Conservation (phyloP, 1,140 invertebrate genomes). For the Cepaea nemoralis region DNA sequence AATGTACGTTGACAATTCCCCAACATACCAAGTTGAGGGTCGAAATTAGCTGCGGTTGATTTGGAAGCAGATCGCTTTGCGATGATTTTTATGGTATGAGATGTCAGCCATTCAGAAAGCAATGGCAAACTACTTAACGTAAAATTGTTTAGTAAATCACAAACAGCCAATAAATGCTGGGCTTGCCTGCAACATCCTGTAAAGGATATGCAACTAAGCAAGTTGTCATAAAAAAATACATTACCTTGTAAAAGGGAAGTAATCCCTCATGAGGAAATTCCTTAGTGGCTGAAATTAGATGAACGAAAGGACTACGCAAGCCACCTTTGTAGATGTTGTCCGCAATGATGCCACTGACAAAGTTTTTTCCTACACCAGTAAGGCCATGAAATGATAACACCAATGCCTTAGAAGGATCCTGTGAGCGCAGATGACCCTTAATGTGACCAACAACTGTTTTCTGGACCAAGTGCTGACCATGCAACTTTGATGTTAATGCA, state of each 20-base stretch:
- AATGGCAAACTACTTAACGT: no score
- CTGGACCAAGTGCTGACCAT: conserved; percentile 64
- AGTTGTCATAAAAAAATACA: no score
- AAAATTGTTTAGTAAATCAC: no score
- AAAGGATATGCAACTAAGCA: no score
- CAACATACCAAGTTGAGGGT: no score
- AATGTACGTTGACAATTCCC: no score
- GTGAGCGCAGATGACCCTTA: conserved; percentile 49
- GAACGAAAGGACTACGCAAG: conserved; percentile 83
- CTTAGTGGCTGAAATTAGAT: conserved; percentile 84
- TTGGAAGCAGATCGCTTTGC: no score
- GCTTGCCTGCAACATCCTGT: no score
- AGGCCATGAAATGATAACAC: conserved; percentile 70
- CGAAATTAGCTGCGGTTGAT: no score
- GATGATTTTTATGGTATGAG: no score
- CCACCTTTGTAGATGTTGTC: conserved; percentile 82
- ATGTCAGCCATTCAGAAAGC: no score
- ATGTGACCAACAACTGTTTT: conserved; percentile 54
- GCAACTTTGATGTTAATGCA: conserved; percentile 49
- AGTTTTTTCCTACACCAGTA: conserved; percentile 73
- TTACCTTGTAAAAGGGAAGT: conserved; percentile 66
- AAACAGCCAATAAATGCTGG: no score
- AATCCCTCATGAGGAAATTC: conserved; percentile 80
- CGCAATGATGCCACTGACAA: conserved; percentile 84
- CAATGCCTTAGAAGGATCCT: conserved; percentile 64